Evolutionary conservation across 92 coral and sea anemone genomes (phyloP).

Genomic region (Meandrina meandrites): DNA sequence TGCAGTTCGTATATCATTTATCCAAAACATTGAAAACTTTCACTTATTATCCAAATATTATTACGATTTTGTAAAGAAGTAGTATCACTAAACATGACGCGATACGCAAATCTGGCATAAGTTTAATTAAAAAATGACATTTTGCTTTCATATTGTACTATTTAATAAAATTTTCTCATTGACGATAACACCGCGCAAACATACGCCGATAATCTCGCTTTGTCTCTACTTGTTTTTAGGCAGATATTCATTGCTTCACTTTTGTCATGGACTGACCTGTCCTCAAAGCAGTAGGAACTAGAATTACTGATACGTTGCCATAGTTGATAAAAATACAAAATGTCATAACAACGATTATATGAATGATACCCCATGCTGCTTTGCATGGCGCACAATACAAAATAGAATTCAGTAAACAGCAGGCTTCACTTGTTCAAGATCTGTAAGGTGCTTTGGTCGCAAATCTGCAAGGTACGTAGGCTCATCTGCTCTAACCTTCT

Average conservation of each 20-base stretch:
- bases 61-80: neutral
- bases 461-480: neutral
- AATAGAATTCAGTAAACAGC: neutral
- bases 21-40: neutral
- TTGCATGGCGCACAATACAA: neutral
- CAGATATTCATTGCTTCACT: neutral
- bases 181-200: neutral
- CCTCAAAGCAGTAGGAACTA: neutral
- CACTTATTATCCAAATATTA: neutral
- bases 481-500: neutral
- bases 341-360: neutral
- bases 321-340: neutral
- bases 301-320: constrained; percentile 9
- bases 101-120: neutral
- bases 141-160: neutral
- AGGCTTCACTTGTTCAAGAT: neutral
- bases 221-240: neutral
- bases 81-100: neutral
- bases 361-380: neutral
- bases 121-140: neutral
- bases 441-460: neutral
- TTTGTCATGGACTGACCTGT: neutral
- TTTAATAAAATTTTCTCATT: neutral
- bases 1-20: neutral
- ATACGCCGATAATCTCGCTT: no score